A percentile compares a stretch with the other conserved stretches of the same genome.
Conservation (phyloP, 53 echinoderm and acorn worm genomes). For the Paracentrotus lividus region DNA sequence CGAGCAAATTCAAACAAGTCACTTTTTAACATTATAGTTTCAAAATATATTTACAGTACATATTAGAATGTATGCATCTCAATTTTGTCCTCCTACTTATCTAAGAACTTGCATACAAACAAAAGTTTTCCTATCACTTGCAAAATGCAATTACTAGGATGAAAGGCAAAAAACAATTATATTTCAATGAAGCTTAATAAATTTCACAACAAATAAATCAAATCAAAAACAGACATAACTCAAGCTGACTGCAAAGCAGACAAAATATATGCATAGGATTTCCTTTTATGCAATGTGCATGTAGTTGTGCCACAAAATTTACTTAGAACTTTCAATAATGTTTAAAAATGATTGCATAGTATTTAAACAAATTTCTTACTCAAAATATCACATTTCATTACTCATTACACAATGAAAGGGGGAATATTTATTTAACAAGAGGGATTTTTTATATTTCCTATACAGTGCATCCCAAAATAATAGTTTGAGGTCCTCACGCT, state of each 20-base stretch:
- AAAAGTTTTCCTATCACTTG: not conserved
- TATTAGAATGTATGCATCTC: not conserved
- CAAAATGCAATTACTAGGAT: not conserved
- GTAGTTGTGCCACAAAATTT: not conserved
- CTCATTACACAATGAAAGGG: not conserved
- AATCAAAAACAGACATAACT: not conserved
- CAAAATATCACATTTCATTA: not conserved
- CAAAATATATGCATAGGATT: slow-evolving; percentile 8
- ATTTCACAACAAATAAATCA: not conserved
- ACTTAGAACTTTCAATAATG: not conserved
- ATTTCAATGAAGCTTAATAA: not conserved
- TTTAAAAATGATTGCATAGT: slow-evolving; percentile 42
- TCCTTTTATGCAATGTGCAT: not conserved
- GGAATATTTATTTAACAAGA: too few relatives aligned
- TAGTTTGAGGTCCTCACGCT: too few relatives aligned
- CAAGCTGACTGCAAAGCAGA: not conserved
- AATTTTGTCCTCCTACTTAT: not conserved
- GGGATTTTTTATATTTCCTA: too few relatives aligned
- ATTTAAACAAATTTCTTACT: not conserved
- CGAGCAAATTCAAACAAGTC: not conserved
- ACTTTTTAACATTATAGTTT: not conserved
- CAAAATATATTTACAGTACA: too few relatives aligned
- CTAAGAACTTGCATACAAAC: not conserved
- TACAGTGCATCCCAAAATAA: too few relatives aligned
- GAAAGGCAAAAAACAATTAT: not conserved